phyloP scores from a whole-genome alignment of 2,888 invertebrate genomes.

The Coleophora flavipennella region DNA sequence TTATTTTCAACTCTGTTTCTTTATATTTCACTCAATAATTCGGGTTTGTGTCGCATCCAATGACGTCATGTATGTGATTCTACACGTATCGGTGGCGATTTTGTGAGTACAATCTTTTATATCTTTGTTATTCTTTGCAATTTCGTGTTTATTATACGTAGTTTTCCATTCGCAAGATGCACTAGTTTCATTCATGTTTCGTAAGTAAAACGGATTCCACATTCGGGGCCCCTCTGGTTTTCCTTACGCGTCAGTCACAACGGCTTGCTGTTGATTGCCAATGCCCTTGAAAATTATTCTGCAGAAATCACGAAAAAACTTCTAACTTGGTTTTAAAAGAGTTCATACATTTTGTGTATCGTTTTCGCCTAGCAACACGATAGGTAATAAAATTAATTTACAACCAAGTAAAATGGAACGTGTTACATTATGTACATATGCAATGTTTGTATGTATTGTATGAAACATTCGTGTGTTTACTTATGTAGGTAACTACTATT shows the following conservation, averaged over 20 bases:
- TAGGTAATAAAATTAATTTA: conserved; percentile 16
- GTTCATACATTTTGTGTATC: conserved; percentile 22
- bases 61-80: conserved; percentile 72
- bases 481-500: too few species aligned
- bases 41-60: conserved; percentile 69
- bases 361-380: conserved; percentile 50
- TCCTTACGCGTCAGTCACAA: conserved; percentile 32
- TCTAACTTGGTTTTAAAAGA: conserved; percentile 28
- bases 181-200: conserved; percentile 62
- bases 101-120: conserved; percentile 70
- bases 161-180: conserved; percentile 32
- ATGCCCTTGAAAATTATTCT: conserved; percentile 74
- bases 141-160: conserved; percentile 31
- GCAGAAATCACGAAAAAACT: conserved; percentile 36
- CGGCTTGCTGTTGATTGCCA: conserved; percentile 27
- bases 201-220: conserved; percentile 4
- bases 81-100: conserved; percentile 70
- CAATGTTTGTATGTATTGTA: conserved; percentile 20
- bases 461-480: conserved; percentile 1
- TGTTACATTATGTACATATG: conserved; percentile 47
- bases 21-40: conserved; percentile 67
- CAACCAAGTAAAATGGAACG: conserved; percentile 59
- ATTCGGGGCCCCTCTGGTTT: conserved; percentile 8
- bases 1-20: conserved; percentile 50
- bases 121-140: conserved; percentile 52